Percentiles rank a stretch among this genome's conserved stretches.
phyloP scores from a whole-genome alignment of 64 coral and sea anemone species.

The Porites australiensis region DNA sequence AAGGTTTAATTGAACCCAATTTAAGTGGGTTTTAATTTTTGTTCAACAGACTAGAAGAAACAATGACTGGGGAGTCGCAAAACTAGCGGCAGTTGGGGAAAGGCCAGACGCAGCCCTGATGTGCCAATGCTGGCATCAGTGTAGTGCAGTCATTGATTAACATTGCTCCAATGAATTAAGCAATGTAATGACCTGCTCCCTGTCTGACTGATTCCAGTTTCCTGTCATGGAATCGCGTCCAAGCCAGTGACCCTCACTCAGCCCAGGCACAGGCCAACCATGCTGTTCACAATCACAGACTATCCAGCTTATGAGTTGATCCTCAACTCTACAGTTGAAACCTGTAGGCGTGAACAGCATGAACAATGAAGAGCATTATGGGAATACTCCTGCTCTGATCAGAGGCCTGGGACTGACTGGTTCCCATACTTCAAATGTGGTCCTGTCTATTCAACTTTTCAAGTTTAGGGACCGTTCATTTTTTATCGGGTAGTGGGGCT shows the following conservation, averaged over 20 bases:
- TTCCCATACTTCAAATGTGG: too few species aligned
- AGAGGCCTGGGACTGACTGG: background rate
- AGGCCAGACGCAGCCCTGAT: background rate
- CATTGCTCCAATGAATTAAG: too few species aligned
- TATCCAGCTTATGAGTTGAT: background rate
- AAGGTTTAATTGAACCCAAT: background rate
- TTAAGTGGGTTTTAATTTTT: background rate
- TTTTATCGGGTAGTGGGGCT: background rate
- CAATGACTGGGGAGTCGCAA: background rate
- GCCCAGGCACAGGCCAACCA: slow-evolving; percentile 15
- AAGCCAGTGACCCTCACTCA: background rate
- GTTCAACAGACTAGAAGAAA: background rate
- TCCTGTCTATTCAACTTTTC: too few species aligned
- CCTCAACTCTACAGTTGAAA: background rate
- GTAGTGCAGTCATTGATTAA: too few species aligned
- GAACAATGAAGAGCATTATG: slow-evolving; percentile 27
- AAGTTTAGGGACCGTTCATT: background rate
- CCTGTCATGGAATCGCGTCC: background rate
- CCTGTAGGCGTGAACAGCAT: background rate
- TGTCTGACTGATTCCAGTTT: too few species aligned
- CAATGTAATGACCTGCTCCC: too few species aligned
- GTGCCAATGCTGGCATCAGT: background rate
- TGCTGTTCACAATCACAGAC: slow-evolving; percentile 15
- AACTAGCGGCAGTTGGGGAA: background rate
- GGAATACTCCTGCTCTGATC: background rate